These are phyloP conservation scores for Cosmopolites sordidus DNA, from an alignment of 2,888 invertebrate species.

Conservation along the genomic window DNA sequence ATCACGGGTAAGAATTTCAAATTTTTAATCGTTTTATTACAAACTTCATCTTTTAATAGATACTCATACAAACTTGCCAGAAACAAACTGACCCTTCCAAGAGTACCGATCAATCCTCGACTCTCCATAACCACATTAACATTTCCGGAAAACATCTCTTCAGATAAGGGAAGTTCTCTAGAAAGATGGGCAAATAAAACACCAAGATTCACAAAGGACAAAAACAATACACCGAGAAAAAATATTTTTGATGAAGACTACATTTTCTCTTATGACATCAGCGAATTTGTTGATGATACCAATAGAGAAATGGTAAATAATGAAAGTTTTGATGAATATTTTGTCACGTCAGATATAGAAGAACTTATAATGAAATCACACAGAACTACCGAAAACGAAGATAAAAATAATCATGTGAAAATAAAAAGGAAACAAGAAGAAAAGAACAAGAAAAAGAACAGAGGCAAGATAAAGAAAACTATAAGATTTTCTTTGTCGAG, in stretches of 20 bases:
- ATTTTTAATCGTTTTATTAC: background rate
- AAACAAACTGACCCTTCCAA: constrained; percentile 6
- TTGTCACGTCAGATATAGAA: constrained; percentile 41
- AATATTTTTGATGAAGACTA: constrained; percentile 16
- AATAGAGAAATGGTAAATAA: constrained; percentile 21
- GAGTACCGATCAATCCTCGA: constrained; percentile 15
- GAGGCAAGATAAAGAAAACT: constrained; percentile 34
- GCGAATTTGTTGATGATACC: constrained; percentile 3
- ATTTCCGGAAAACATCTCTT: constrained; percentile 37
- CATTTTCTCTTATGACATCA: constrained; percentile 7
- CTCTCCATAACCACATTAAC: constrained; percentile 37
- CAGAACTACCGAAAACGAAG: constrained; percentile 6
- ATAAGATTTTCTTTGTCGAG: constrained; percentile 43
- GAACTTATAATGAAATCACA: constrained; percentile 33
- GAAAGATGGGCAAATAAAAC: constrained; percentile 43
- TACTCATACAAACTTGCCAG: constrained; percentile 26
- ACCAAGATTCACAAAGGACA: constrained; percentile 38
- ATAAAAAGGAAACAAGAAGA: constrained; percentile 17
- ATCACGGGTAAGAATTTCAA: constrained; percentile 26
- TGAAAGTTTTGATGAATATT: constrained; percentile 31
- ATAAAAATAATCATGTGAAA: constrained; percentile 7
- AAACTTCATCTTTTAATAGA: constrained; percentile 19
- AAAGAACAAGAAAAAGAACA: constrained; percentile 14
- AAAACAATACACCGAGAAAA: constrained; percentile 9
- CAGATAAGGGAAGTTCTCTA: constrained; percentile 41